Conservation (phyloP, 1,140 invertebrate genomes). For the Diabrotica virgifera region DNA sequence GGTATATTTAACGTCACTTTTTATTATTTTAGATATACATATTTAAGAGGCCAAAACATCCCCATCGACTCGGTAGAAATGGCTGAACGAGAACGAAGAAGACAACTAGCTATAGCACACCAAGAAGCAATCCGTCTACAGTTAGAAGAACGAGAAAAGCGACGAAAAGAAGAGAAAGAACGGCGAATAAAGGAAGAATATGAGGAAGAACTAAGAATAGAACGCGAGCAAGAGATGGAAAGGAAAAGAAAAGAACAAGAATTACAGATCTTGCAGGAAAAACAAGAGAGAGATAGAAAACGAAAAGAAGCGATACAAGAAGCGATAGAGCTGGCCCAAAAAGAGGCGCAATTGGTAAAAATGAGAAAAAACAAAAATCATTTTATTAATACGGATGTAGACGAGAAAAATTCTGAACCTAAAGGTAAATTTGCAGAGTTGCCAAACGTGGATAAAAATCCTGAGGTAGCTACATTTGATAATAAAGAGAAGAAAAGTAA, state of each 20-base stretch:
- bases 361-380: constrained; percentile 42
- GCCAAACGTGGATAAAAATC: not conserved
- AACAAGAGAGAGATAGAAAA: constrained; percentile 58
- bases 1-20: no score
- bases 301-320: constrained; percentile 58
- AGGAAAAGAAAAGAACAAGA: constrained; percentile 58
- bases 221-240: constrained; percentile 63
- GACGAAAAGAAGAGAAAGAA: constrained; percentile 63
- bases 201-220: constrained; percentile 65
- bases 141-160: constrained; percentile 65
- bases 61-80: constrained; percentile 65
- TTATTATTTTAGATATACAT: constrained; percentile 33
- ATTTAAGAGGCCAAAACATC: constrained; percentile 67
- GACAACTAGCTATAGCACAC: constrained; percentile 67
- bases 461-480: not conserved
- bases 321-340: constrained; percentile 62
- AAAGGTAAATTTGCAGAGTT: constrained; percentile 22
- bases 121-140: constrained; percentile 71
- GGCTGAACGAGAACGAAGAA: constrained; percentile 64
- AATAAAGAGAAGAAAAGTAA: constrained; percentile 17
- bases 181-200: constrained; percentile 59
- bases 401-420: constrained; percentile 24
- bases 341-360: constrained; percentile 56
- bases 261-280: constrained; percentile 56
- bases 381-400: constrained; percentile 30